These are phyloP conservation scores for Bicyclus anynana DNA, from an alignment of 1,140 invertebrate genomes.

Conservation along the genomic window DNA sequence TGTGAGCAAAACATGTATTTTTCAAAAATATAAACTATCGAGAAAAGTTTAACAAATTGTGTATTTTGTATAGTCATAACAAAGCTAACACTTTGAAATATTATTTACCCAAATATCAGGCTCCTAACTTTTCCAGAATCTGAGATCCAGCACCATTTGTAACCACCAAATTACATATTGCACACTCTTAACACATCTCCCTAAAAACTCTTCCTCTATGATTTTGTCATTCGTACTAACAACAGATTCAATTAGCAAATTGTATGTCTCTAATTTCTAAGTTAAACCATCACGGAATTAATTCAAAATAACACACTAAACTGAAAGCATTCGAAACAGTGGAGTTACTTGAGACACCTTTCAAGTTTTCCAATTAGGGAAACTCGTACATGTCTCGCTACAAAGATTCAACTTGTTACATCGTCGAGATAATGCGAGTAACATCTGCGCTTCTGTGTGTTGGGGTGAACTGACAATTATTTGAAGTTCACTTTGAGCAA, in stretches of 20 bases:
- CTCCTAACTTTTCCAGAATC: too few relatives aligned
- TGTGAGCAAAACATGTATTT: too few relatives aligned
- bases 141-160: too few relatives aligned
- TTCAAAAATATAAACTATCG: too few relatives aligned
- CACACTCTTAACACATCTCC: too few relatives aligned
- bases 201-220: background rate
- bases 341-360: constrained; percentile 22
- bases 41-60: too few relatives aligned
- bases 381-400: constrained; percentile 21
- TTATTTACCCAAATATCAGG: too few relatives aligned
- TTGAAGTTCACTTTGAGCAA: background rate
- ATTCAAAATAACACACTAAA: constrained; percentile 13
- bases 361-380: constrained; percentile 42
- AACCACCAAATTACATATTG: too few relatives aligned
- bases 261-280: background rate
- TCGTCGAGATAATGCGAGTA: constrained; percentile 10
- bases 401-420: constrained; percentile 18
- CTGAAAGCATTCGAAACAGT: constrained; percentile 8
- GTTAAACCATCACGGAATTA: background rate
- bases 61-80: too few relatives aligned
- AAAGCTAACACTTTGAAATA: too few relatives aligned
- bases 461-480: constrained; percentile 1
- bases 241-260: background rate
- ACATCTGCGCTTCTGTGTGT: constrained; percentile 13
- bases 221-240: background rate